Conservation (phyloP, 2,888 invertebrate genomes). For the Muschampia plurimacula region DNA sequence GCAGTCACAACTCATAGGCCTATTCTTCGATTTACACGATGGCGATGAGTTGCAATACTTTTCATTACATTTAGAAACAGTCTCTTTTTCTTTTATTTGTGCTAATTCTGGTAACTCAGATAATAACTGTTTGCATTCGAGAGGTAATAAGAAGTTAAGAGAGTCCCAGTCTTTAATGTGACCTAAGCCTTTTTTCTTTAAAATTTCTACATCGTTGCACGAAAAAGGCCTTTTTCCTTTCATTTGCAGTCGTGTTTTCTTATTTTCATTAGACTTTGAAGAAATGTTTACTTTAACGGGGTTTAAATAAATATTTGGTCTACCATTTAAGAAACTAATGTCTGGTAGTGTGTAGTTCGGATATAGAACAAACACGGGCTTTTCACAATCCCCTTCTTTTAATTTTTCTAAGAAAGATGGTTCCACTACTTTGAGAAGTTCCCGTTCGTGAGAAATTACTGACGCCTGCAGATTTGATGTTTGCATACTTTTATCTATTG, state of each 20-base stretch:
- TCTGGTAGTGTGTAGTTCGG: slow-evolving; percentile 96
- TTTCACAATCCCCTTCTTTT: slow-evolving; percentile 87
- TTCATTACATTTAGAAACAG: slow-evolving; percentile 61
- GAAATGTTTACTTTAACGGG: slow-evolving; percentile 87
- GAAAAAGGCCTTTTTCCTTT: slow-evolving; percentile 89
- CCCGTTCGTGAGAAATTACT: slow-evolving; percentile 70
- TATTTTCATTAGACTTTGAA: slow-evolving; percentile 69
- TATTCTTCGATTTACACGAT: slow-evolving; percentile 82
- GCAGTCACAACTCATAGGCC: slow-evolving; percentile 77
- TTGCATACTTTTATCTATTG: slow-evolving; percentile 91
- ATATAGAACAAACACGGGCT: slow-evolving; percentile 95
- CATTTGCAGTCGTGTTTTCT: slow-evolving; percentile 67
- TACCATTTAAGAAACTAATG: slow-evolving; percentile 90
- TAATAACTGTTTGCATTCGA: slow-evolving; percentile 92
- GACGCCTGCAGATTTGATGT: slow-evolving; percentile 85
- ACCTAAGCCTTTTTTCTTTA: slow-evolving; percentile 92
- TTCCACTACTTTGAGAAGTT: slow-evolving; percentile 87
- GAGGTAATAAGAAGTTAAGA: slow-evolving; percentile 93
- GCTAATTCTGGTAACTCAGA: slow-evolving; percentile 92
- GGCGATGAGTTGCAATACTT: slow-evolving; percentile 77
- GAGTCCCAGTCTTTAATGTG: slow-evolving; percentile 98
- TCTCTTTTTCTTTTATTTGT: slow-evolving; percentile 85
- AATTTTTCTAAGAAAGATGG: slow-evolving; percentile 90
- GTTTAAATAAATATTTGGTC: slow-evolving; percentile 89
- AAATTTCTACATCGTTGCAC: slow-evolving; percentile 92